phyloP scores from a whole-genome alignment of 2,797 vertebrate genomes.

The Clarias fuscus region DNA sequence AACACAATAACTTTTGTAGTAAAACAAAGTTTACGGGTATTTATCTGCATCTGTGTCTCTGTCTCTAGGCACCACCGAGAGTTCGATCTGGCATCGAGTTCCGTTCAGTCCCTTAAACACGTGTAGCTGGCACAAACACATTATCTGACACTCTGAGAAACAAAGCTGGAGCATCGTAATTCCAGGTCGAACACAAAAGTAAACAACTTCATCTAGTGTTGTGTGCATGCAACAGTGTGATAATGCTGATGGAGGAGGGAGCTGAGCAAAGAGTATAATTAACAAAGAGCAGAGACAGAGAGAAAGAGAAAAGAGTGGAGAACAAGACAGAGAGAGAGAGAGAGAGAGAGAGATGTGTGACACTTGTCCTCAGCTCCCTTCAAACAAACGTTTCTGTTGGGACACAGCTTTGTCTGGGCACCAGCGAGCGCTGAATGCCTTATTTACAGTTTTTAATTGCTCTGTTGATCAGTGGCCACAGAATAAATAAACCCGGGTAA shows the following conservation, averaged over 20 bases:
- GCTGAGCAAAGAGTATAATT: constrained; percentile 77
- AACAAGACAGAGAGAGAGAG: constrained; percentile 8
- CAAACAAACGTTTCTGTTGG: constrained; percentile 76
- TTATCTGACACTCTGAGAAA: constrained; percentile 66
- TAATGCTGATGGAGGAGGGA: constrained; percentile 73
- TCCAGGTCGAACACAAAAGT: constrained; percentile 73
- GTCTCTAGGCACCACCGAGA: constrained; percentile 7
- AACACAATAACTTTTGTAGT: background rate
- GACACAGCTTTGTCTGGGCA: constrained; percentile 78
- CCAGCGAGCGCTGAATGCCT: constrained; percentile 76
- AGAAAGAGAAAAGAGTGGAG: constrained; percentile 59
- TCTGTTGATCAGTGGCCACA: constrained; percentile 84
- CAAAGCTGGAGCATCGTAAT: constrained; percentile 70
- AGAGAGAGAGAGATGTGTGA: constrained; percentile 32
- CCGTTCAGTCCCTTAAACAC: constrained; percentile 60
- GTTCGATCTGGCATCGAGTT: constrained; percentile 44
- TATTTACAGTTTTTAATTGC: constrained; percentile 94
- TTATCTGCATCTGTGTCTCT: constrained; percentile 13
- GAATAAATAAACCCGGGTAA: constrained; percentile 70
- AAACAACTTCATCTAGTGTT: constrained; percentile 78
- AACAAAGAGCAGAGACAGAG: constrained; percentile 61
- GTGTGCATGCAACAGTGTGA: constrained; percentile 75
- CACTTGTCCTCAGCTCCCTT: constrained; percentile 72
- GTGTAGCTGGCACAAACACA: constrained; percentile 65
- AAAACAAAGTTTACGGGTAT: background rate